Evolutionary conservation across 64 coral and sea anemone species (phyloP).

Genomic region (Acropora yongei): DNA sequence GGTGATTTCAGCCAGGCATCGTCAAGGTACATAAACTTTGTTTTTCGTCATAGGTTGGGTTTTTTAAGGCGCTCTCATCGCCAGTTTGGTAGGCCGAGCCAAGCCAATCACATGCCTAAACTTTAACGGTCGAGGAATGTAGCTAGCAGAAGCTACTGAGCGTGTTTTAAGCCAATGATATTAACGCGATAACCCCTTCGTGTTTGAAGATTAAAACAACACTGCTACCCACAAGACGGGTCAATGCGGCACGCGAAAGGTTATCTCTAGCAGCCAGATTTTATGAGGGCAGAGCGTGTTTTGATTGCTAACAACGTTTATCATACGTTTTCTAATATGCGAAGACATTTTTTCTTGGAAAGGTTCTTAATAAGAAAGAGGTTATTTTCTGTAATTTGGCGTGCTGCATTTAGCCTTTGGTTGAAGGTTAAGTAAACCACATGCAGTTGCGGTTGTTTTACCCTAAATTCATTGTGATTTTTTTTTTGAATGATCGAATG

Average conservation of each 20-base stretch:
- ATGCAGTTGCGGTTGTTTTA: too few species aligned
- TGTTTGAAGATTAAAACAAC: not conserved
- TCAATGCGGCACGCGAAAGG: conserved; percentile 46
- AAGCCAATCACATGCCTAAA: not conserved
- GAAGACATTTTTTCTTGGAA: not conserved
- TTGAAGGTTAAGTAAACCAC: too few species aligned
- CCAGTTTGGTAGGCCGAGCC: not conserved
- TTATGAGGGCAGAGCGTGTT: conserved; percentile 6
- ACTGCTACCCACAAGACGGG: not conserved
- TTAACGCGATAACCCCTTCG: conserved; percentile 3
- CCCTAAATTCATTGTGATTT: too few species aligned
- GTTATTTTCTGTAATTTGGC: not conserved
- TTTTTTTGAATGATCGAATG: too few species aligned
- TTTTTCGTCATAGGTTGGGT: not conserved
- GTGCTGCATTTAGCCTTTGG: too few species aligned
- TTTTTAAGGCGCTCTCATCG: not conserved
- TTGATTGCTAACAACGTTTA: not conserved
- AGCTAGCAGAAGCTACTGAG: not conserved
- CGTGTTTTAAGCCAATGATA: not conserved
- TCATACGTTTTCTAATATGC: not conserved
- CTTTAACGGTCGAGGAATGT: conserved; percentile 19
- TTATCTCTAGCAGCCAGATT: conserved; percentile 48
- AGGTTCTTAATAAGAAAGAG: not conserved
- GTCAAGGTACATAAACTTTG: not conserved
- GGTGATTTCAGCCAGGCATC: not conserved